Conservation (phyloP, 2,113 vertebrate genomes). For the Choloepus hoffmanni region DNA sequence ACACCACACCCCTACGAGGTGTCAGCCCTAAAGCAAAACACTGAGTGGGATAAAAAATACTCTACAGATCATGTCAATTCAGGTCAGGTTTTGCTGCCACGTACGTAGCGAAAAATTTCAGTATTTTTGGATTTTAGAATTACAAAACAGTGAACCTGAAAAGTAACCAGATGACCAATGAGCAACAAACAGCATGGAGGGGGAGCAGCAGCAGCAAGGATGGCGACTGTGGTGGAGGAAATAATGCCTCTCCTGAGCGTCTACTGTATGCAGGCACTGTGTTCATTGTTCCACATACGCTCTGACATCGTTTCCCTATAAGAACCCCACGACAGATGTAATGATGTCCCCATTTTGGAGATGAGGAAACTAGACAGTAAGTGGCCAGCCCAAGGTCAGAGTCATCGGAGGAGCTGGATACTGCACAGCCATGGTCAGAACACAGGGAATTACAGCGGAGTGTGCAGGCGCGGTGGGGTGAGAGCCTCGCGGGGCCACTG, state of each 20-base stretch:
- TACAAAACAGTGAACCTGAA: neutral
- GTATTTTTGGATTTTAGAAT: neutral
- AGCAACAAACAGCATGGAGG: neutral
- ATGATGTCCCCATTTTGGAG: neutral
- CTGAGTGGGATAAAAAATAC: neutral
- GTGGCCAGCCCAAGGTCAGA: neutral
- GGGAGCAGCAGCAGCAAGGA: neutral
- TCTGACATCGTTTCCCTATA: neutral
- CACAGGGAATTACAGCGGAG: no score
- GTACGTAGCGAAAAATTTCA: neutral
- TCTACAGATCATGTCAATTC: rapidly evolving
- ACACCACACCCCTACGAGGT: neutral
- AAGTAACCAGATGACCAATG: neutral
- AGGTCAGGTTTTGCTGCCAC: neutral
- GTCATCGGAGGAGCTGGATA: neutral
- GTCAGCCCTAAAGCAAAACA: neutral
- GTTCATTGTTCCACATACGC: neutral
- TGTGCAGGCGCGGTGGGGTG: no score
- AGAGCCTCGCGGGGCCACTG: neutral
- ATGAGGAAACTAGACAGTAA: neutral
- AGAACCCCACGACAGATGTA: neutral
- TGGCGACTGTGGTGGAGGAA: neutral
- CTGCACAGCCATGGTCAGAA: rapidly evolving
- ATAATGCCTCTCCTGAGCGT: neutral
- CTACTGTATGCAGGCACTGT: no score